Evolutionary conservation across 2,113 vertebrate genomes (phyloP).

Genomic region (Epinephelus cyanopodus): DNA sequence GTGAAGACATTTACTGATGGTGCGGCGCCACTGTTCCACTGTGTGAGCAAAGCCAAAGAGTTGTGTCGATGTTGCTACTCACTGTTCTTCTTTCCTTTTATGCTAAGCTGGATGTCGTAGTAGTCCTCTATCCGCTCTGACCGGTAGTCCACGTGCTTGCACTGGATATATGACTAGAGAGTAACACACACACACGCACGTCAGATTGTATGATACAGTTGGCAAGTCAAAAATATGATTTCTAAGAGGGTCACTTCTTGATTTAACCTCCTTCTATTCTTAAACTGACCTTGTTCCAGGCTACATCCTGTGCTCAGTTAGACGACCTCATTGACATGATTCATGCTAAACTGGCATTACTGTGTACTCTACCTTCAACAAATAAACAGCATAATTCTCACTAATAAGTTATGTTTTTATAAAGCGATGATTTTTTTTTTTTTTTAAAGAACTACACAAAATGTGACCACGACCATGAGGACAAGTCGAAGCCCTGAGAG

Average conservation of each 20-base stretch:
- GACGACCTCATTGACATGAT: background rate
- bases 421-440: background rate
- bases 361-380: background rate
- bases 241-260: constrained; percentile 17
- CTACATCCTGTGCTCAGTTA: constrained; percentile 15
- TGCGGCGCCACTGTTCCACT: background rate
- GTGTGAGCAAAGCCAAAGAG: background rate
- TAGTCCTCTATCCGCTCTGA: constrained; percentile 99
- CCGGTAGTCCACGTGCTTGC: constrained; percentile 98
- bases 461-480: background rate
- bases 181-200: constrained; percentile 40
- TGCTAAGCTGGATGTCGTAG: constrained; percentile 99
- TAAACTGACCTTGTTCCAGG: constrained; percentile 32
- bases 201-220: constrained; percentile 18
- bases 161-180: constrained; percentile 97
- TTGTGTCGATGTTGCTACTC: constrained; percentile 80
- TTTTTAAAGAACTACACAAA: background rate
- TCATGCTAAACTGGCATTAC: background rate
- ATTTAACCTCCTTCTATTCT: constrained; percentile 45
- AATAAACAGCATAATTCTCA: background rate
- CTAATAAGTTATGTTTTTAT: background rate
- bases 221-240: constrained; percentile 10
- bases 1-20: too few relatives aligned
- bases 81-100: constrained; percentile 99
- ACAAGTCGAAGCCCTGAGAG: background rate